Percentiles rank a stretch among this genome's conserved stretches.
Evolutionary conservation across 92 coral and sea anemone species (phyloP).

Genomic region (Umimayanthus chanpuru): DNA sequence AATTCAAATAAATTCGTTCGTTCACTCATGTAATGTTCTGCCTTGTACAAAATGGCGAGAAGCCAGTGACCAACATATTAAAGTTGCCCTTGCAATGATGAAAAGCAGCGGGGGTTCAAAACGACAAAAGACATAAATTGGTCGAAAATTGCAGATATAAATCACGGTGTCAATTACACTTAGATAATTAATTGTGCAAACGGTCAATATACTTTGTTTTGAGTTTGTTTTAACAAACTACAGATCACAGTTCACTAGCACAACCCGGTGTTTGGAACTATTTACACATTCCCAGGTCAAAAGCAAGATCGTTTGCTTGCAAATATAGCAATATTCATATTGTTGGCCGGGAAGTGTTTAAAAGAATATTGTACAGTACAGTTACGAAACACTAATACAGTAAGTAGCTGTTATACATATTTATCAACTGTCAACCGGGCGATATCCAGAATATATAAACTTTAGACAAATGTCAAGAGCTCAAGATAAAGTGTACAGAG

Average conservation of each 20-base stretch:
- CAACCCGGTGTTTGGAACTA: no score
- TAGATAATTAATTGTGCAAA: no score
- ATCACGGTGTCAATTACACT: no score
- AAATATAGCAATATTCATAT: not conserved
- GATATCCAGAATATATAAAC: no score
- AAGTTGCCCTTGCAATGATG: not conserved
- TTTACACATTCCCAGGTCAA: not conserved
- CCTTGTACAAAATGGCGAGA: no score
- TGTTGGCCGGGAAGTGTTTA: not conserved
- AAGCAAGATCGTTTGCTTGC: not conserved
- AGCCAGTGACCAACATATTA: slow-evolving; percentile 3
- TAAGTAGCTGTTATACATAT: not conserved
- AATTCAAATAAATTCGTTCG: not conserved
- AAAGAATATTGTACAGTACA: not conserved
- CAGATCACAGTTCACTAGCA: no score
- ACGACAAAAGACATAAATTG: not conserved
- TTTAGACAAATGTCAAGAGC: not conserved
- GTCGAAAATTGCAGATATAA: no score
- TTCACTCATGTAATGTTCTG: not conserved
- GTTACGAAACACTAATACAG: no score
- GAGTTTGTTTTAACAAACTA: no score
- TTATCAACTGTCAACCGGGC: not conserved
- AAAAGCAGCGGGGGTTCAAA: slow-evolving; percentile 19
- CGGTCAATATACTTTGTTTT: no score
- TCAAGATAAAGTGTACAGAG: not conserved